These are phyloP conservation scores for Chromobotia macracanthus DNA, from an alignment of 2,797 vertebrate species.

Conservation along the genomic window DNA sequence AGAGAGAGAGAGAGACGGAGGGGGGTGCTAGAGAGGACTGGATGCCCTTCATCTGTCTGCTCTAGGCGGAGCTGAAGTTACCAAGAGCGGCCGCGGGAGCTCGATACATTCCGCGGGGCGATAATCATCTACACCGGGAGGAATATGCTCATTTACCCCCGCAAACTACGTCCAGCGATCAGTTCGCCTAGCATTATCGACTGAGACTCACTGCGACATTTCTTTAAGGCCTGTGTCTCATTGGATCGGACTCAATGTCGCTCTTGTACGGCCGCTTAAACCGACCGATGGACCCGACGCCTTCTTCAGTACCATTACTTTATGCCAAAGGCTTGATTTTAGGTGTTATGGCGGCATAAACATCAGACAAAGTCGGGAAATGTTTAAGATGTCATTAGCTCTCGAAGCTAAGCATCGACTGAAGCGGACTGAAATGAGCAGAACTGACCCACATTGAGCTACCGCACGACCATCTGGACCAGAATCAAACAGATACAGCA, in stretches of 20 bases:
- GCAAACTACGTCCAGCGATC: background rate
- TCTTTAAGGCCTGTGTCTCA: conserved; percentile 23
- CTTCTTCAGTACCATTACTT: background rate
- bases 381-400: conserved; percentile 42
- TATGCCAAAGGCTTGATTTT: background rate
- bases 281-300: conserved; percentile 21
- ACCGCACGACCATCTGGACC: conserved; percentile 24
- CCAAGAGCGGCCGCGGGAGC: conserved; percentile 29
- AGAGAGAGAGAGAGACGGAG: conserved; percentile 5
- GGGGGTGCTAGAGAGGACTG: conserved; percentile 4
- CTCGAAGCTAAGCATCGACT: conserved; percentile 40
- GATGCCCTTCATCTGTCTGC: conserved; percentile 52
- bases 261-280: conserved; percentile 9
- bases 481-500: conserved; percentile 9
- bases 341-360: background rate
- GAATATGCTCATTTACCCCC: conserved; percentile 26
- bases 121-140: conserved; percentile 10
- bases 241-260: conserved; percentile 22
- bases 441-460: conserved; percentile 26
- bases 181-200: conserved; percentile 12
- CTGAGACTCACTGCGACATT: background rate
- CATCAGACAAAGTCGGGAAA: conserved; percentile 1
- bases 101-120: conserved; percentile 10
- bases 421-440: conserved; percentile 43
- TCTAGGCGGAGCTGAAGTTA: conserved; percentile 56